phyloP scores from a whole-genome alignment of 2,113 vertebrate species.

The Bucco capensis region DNA sequence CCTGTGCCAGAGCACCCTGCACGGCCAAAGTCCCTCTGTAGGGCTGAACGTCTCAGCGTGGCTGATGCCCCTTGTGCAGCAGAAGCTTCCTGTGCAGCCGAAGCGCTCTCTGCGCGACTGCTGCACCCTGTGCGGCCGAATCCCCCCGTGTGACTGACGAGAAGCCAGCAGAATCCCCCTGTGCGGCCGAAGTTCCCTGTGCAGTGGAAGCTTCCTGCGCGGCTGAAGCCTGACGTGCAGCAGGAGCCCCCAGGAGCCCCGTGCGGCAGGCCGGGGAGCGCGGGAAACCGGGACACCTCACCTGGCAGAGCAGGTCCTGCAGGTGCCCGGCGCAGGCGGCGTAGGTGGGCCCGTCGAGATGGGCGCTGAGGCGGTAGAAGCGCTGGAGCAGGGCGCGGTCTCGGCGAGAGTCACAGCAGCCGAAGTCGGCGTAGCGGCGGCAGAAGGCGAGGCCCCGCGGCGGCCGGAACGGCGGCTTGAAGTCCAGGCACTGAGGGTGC shows the following conservation, averaged over 20 bases:
- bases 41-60: not conserved
- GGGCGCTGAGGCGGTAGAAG: constrained; percentile 79
- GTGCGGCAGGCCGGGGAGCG: not conserved
- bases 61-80: no score
- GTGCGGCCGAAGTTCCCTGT: accelerated
- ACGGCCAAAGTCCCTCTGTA: not conserved
- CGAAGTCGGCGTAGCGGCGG: constrained; percentile 85
- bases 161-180: not conserved
- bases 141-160: accelerated
- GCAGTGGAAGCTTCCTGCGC: not conserved
- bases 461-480: constrained; percentile 91
- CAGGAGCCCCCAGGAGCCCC: not conserved
- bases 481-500: constrained; percentile 95
- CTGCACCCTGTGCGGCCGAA: no score
- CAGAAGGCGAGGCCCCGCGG: constrained; percentile 82
- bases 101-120: no score
- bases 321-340: constrained; percentile 81
- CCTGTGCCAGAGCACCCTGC: not conserved
- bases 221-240: accelerated
- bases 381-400: constrained; percentile 80
- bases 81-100: accelerated
- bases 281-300: constrained; percentile 47
- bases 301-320: constrained; percentile 91
- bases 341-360: constrained; percentile 72
- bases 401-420: constrained; percentile 83